Conservation (phyloP, 2,888 invertebrate species). For the Cephus sareptanus region DNA sequence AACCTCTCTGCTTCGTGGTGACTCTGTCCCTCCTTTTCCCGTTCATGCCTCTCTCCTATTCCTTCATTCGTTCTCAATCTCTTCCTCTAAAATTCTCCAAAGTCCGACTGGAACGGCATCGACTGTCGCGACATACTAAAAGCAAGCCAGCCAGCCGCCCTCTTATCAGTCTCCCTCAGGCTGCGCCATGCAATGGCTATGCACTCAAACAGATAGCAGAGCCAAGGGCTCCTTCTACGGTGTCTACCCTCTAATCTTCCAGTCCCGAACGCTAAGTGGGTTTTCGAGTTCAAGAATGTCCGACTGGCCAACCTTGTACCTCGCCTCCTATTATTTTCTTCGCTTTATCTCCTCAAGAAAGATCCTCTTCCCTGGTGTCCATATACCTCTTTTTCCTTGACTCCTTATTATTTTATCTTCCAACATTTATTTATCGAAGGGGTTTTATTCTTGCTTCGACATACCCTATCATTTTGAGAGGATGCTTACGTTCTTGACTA, state of each 20-base stretch:
- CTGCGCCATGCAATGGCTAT: slow-evolving; percentile 13
- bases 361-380: slow-evolving; percentile 14
- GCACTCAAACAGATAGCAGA: slow-evolving; percentile 33
- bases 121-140: slow-evolving; percentile 38
- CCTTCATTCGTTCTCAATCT: background rate
- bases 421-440: background rate
- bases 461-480: background rate
- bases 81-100: background rate
- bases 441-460: background rate
- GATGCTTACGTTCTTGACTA: background rate
- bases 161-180: slow-evolving; percentile 44
- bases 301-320: slow-evolving; percentile 7
- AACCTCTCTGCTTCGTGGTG: background rate
- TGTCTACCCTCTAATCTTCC: slow-evolving; percentile 56
- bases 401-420: slow-evolving; percentile 7
- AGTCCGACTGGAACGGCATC: slow-evolving; percentile 1
- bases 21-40: slow-evolving; percentile 1
- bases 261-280: slow-evolving; percentile 53
- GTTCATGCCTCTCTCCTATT: background rate
- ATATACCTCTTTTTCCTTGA: slow-evolving; percentile 10
- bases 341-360: background rate
- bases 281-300: slow-evolving; percentile 58
- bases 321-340: slow-evolving; percentile 13
- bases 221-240: slow-evolving; percentile 21
- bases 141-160: slow-evolving; percentile 36